Base-by-base conservation (phyloP, 2,113 vertebrate genomes). In the Oreotrochilus melanogaster region DNA sequence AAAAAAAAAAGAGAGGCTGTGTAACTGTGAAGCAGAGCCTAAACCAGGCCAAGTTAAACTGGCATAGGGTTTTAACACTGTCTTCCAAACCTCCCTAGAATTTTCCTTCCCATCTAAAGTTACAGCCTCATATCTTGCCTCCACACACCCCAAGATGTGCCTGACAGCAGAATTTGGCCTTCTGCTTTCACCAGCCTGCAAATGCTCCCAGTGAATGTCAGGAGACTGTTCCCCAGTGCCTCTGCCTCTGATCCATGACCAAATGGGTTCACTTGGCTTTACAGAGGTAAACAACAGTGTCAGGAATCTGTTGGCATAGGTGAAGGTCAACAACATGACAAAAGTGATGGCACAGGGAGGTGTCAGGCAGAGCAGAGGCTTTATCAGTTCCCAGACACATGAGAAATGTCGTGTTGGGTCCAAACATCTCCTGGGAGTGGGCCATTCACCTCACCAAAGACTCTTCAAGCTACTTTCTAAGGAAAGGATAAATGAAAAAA, bases 201-300 rank as follows among this genome's bases (percentile, higher is more conserved):
- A 58, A 50, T 25, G 39, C 79, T 54, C 7, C 23, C 9, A 6
- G 50, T 30, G 33, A 70, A 51, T 14, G 17, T 70, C 74, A 89
- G 72, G 51, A 75, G n/a, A 83, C 24, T 0, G 1, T 58, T 56
- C 57, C 35, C 24, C 0, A 3, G 22, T 24, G 31, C 65, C 50
- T 42, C 78, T 90, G 89, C 78, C 86, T 43, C 82, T 15, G 70
- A 4, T 42, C 83, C 79, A 9, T 11, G 54, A n/a, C 48, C 88
- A 15, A 21, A 30, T 0, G 2, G n/a, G 27, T 21, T 39, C 17
- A 0, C 35, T 14, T 14, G 3, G 69, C 75, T 67, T 42, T 30
- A 23, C 10, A 24, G 35, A 37, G 67, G 37, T 16, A 17, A 60
- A 70, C 69, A 60, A 60, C 84, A 22, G 21, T 0, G 3, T 47